phyloP scores from a whole-genome alignment of 2,113 vertebrate genomes.

The Pseudorectes ferrugineus region DNA sequence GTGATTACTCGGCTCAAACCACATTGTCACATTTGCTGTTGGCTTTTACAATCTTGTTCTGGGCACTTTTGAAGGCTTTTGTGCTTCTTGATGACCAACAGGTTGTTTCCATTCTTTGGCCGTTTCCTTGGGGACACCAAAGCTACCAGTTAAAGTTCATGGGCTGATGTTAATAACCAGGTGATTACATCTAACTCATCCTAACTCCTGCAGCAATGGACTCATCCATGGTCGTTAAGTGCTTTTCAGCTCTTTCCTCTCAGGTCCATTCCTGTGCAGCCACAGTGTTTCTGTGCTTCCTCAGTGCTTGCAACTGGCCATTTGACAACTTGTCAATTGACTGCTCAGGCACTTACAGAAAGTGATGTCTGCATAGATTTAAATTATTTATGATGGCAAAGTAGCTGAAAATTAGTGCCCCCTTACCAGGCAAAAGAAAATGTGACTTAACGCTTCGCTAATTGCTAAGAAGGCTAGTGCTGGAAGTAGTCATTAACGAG shows the following conservation, averaged over 20 bases:
- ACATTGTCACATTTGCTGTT: not conserved
- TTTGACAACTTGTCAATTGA: conserved; percentile 30
- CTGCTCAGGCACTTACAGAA: conserved; percentile 40
- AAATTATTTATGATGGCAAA: conserved; percentile 55
- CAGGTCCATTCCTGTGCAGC: not conserved
- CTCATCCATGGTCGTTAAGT: not conserved
- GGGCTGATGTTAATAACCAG: not conserved
- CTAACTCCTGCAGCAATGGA: not conserved
- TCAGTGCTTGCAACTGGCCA: not conserved
- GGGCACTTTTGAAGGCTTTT: not conserved
- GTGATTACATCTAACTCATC: not conserved
- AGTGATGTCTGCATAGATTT: not conserved
- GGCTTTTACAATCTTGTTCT: not conserved
- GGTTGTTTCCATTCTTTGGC: not conserved
- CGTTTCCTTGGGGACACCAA: not conserved
- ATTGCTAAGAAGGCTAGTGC: conserved; percentile 1
- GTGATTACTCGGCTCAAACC: not conserved
- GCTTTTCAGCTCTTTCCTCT: not conserved
- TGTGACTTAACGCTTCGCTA: conserved; percentile 10
- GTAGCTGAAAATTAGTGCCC: conserved; percentile 41
- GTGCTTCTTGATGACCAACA: not conserved
- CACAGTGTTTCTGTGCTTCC: not conserved
- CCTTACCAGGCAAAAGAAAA: conserved; percentile 9
- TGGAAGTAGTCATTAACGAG: conserved; percentile 14
- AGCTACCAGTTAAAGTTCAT: not conserved